phyloP scores from a whole-genome alignment of 1,140 invertebrate genomes.

The Orius insidiosus region DNA sequence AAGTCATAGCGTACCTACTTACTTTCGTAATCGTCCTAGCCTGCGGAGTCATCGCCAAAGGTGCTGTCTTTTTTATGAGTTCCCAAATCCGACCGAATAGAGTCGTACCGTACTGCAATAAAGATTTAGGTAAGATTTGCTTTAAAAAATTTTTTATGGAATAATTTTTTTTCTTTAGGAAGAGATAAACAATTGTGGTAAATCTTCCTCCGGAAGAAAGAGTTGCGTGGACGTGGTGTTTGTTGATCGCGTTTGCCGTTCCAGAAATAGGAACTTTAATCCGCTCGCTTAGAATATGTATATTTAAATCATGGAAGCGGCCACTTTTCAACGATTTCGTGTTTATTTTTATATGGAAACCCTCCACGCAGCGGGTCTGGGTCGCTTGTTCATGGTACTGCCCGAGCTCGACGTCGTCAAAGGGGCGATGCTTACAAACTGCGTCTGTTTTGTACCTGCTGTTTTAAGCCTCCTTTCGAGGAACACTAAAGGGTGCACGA shows the following conservation, averaged over 20 bases:
- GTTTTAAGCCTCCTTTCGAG: constrained; percentile 58
- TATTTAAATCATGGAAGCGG: constrained; percentile 48
- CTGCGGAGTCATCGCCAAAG: constrained; percentile 70
- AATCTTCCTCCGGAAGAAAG: constrained; percentile 62
- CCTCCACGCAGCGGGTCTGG: constrained; percentile 67
- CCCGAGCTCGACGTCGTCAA: constrained; percentile 83
- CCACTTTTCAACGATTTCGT: constrained; percentile 22
- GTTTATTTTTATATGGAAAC: constrained; percentile 61
- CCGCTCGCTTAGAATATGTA: constrained; percentile 67
- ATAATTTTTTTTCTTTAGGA: constrained; percentile 31
- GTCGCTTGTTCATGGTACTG: constrained; percentile 69
- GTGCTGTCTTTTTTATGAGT: constrained; percentile 76
- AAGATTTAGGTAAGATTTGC: constrained; percentile 47
- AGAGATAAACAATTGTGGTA: constrained; percentile 64
- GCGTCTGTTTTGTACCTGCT: constrained; percentile 73
- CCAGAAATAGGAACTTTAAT: constrained; percentile 76
- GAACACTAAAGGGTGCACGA: constrained; percentile 40
- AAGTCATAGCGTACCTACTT: constrained; percentile 65
- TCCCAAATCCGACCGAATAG: constrained; percentile 63
- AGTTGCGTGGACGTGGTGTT: constrained; percentile 82
- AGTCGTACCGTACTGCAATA: constrained; percentile 62
- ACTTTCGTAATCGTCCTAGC: constrained; percentile 70
- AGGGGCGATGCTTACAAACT: constrained; percentile 86
- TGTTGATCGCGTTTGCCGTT: constrained; percentile 69
- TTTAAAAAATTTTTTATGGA: neutral